Conservation (phyloP, 2,888 invertebrate species). For the Arrhopalites spinosus region DNA sequence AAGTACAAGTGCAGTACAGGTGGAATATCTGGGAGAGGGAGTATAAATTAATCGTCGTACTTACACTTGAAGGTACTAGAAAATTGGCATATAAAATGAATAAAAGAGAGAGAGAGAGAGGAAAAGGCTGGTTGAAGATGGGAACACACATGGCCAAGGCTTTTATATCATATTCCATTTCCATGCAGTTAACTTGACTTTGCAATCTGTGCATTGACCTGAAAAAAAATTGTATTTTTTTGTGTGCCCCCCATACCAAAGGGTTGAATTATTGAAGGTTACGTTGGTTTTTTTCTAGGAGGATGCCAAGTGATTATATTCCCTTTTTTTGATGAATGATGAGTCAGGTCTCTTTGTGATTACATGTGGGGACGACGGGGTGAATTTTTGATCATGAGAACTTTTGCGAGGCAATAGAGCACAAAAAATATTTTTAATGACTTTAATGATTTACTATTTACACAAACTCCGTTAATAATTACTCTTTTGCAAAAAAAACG, state of each 20-base stretch:
- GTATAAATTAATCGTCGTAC: not conserved
- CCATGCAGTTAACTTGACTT: no score
- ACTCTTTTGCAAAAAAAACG: not conserved
- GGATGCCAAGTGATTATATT: slow-evolving; percentile 22
- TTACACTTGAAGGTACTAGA: not conserved
- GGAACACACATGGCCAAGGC: no score
- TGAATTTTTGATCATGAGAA: slow-evolving; percentile 11
- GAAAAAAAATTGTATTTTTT: slow-evolving; percentile 18
- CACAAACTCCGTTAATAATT: slow-evolving; percentile 11
- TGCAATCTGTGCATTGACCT: slow-evolving; percentile 28
- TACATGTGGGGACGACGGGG: not conserved
- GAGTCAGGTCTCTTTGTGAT: not conserved
- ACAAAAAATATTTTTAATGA: slow-evolving; percentile 16
- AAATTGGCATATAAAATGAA: not conserved
- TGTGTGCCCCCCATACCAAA: not conserved
- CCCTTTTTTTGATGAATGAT: no score
- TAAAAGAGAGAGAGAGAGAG: not conserved
- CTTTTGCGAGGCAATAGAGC: slow-evolving; percentile 22
- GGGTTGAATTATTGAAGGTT: slow-evolving; percentile 34
- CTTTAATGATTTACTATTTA: slow-evolving; percentile 29
- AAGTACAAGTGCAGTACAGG: no score
- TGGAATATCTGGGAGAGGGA: no score
- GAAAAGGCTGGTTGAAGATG: no score
- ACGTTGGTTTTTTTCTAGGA: slow-evolving; percentile 19
- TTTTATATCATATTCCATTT: no score